Evolutionary conservation across 1,140 invertebrate species (phyloP).

Genomic region (Leptinotarsa lineolata): DNA sequence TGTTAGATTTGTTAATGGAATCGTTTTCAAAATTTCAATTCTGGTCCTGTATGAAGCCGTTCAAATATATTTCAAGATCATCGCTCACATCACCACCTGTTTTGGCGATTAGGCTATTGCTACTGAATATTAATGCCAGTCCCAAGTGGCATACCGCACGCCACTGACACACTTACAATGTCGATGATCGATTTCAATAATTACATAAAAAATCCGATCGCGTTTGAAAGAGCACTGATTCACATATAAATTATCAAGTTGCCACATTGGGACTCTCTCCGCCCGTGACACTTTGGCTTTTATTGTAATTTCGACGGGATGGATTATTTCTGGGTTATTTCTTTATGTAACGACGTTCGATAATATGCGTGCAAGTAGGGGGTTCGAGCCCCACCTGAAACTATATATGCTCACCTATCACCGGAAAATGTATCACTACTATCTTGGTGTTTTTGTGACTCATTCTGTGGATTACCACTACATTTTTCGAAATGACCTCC

Average conservation of each 20-base stretch:
- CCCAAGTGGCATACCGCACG: background rate
- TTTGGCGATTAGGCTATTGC: no score
- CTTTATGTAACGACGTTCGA: slow-evolving; percentile 36
- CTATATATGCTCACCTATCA: slow-evolving; percentile 20
- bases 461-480: slow-evolving; percentile 30
- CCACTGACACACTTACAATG: background rate
- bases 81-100: no score
- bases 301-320: slow-evolving; percentile 30
- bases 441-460: slow-evolving; percentile 37
- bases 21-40: no score
- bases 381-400: background rate
- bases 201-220: slow-evolving; percentile 22
- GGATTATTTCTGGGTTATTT: slow-evolving; percentile 30
- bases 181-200: background rate
- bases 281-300: slow-evolving; percentile 21
- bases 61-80: no score
- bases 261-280: slow-evolving; percentile 36
- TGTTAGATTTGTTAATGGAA: no score
- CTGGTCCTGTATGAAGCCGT: no score
- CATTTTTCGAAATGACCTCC: slow-evolving; percentile 37
- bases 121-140: no score
- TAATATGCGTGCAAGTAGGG: slow-evolving; percentile 28
- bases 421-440: slow-evolving; percentile 32
- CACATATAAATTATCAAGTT: slow-evolving; percentile 37
- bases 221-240: background rate